phyloP scores from a whole-genome alignment of 92 coral and sea anemone genomes.

The Palythoa caribaeorum region DNA sequence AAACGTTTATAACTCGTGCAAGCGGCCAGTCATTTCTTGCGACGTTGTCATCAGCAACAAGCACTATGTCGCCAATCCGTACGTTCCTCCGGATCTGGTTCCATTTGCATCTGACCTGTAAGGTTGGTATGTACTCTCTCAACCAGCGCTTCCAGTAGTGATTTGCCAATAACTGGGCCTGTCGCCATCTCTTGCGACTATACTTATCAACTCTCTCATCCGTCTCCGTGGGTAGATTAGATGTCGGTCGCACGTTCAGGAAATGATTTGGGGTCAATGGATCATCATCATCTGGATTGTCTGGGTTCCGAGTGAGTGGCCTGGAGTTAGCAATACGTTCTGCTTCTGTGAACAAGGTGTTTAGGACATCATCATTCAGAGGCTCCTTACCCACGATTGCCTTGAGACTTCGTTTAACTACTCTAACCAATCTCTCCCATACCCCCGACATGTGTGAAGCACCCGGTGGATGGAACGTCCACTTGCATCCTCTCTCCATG shows the following conservation, averaged over 20 bases:
- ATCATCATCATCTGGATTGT: no score
- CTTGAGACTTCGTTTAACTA: conserved; percentile 67
- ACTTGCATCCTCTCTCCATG: conserved; percentile 61
- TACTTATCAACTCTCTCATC: conserved; percentile 53
- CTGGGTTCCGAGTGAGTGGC: no score
- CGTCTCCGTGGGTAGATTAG: conserved; percentile 60
- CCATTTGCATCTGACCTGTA: no score
- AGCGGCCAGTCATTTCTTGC: no score
- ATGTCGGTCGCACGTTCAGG: conserved; percentile 62
- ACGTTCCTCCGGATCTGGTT: no score
- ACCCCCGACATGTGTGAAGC: conserved; percentile 76
- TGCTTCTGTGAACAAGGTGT: conserved; percentile 68
- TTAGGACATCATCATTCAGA: conserved; percentile 62
- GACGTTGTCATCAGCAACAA: no score
- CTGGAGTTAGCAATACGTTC: conserved; percentile 47
- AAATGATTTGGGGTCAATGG: not conserved
- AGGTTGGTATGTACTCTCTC: not conserved
- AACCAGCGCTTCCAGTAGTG: not conserved
- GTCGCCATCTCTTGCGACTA: conserved; percentile 68
- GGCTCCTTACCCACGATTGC: conserved; percentile 58
- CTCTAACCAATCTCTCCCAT: conserved; percentile 72
- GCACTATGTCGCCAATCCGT: no score
- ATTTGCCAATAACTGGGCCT: conserved; percentile 68
- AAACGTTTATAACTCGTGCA: no score
- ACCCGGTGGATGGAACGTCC: conserved; percentile 74